A percentile compares a stretch with the other conserved stretches of the same genome.
Conservation (phyloP, 2,113 vertebrate genomes). For the Seriola dumerili region DNA sequence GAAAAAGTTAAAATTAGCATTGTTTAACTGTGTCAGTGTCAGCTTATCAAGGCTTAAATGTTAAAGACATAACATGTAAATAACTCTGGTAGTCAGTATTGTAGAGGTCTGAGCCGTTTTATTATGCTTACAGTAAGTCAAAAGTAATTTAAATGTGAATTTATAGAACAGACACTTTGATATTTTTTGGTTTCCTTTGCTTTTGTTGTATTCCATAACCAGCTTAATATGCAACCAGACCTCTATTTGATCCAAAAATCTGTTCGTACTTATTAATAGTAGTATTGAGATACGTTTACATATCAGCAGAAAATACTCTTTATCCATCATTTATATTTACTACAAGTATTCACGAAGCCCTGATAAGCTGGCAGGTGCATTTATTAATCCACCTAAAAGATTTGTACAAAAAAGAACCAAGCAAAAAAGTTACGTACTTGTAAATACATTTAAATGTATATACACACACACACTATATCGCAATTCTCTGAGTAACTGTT, state of each 20-base stretch:
- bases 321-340: conserved; percentile 64
- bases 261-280: conserved; percentile 63
- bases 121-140: conserved; percentile 60
- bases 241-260: conserved; percentile 60
- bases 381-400: conserved; percentile 72
- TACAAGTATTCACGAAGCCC: conserved; percentile 67
- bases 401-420: conserved; percentile 78
- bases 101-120: conserved; percentile 66
- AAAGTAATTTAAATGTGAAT: conserved; percentile 61
- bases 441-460: conserved; percentile 82
- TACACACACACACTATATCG: conserved; percentile 71
- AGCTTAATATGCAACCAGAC: conserved; percentile 80
- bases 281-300: conserved; percentile 68
- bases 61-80: conserved; percentile 57
- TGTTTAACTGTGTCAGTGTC: conserved; percentile 59
- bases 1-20: conserved; percentile 39
- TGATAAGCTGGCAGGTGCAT: conserved; percentile 77
- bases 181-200: conserved; percentile 44
- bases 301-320: conserved; percentile 56
- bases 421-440: conserved; percentile 73
- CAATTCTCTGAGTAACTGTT: conserved; percentile 78
- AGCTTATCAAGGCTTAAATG: conserved; percentile 77
- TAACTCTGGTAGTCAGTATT: conserved; percentile 59
- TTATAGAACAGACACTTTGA: conserved; percentile 52
- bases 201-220: conserved; percentile 67